Base-by-base conservation (phyloP, 2,797 vertebrate genomes). In the Gadopsis bispinosus region DNA sequence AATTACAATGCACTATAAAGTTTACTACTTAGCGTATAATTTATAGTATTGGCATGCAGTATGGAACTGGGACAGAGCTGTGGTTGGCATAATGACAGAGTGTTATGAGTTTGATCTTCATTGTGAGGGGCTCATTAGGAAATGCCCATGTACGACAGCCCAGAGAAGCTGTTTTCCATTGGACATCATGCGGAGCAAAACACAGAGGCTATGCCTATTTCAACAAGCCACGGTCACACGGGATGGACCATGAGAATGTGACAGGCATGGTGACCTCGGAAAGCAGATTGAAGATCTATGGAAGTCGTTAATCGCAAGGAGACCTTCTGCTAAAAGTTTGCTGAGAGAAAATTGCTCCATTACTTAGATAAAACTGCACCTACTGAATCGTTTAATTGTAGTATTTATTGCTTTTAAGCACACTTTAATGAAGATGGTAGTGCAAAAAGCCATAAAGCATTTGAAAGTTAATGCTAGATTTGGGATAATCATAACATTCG, bases 401-500 rank as follows among this genome's bases (percentile, higher is more conserved):
- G 29, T 22, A n/a, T 75, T 81, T 68, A 39, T 26, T 62, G 43
- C 51, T 58, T 73, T 74, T 53, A 71, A 77, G 75, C 6, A 1
- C 31, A 50, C 29, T 53, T 76, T 5, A 63, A 16, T 16, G 22
- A 68, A 5, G 19, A 68, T 63, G 66, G 50, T 7, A 6, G 16
- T 26, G 19, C 16, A 65, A 56, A 79, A 70, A 55, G 41, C 9
- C 16, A 10, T 37, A 53, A 76, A 78, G 59, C 66, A 53, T 61
- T 54, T 59, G 19, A 59, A 73, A 62, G 20, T 16, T 41, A 6
- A 10, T 51, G 47, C 33, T 53, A 35, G 2, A 39, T 51, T 60
- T 47, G 45, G 50, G 56, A 78, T 67, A 72, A 77, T 14, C 37
- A 68, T 53, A 47, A 51, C 3, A 35, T 54, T 48, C 72, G 20